phyloP scores from a whole-genome alignment of 2,888 invertebrate species.

The Hydriomena furcata region DNA sequence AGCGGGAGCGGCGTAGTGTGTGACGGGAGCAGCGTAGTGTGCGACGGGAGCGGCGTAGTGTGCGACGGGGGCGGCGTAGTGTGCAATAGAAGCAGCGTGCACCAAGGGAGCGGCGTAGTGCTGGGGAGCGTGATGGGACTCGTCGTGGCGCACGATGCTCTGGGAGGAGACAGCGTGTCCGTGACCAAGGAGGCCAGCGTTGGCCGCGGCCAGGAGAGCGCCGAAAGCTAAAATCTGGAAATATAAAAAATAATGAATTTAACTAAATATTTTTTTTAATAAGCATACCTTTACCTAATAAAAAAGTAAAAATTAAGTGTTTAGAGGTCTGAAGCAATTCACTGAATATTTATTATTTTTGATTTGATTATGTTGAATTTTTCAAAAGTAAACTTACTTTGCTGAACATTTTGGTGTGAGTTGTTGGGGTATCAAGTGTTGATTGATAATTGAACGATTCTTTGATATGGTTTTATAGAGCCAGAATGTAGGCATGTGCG shows the following conservation, averaged over 20 bases:
- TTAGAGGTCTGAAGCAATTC: no score
- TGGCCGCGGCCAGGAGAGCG: conserved; percentile 69
- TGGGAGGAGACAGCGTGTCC: conserved; percentile 65
- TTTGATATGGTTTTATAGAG: conserved; percentile 45
- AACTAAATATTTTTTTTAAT: no score
- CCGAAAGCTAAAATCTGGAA: conserved; percentile 68
- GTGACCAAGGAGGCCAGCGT: conserved; percentile 67
- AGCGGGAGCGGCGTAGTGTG: conserved; percentile 45
- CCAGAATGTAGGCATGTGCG: conserved; percentile 19
- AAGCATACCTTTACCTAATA: no score
- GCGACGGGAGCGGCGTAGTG: conserved; percentile 49
- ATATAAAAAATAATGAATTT: not conserved
- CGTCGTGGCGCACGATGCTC: conserved; percentile 63
- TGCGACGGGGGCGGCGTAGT: conserved; percentile 40
- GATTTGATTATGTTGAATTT: no score
- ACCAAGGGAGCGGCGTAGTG: conserved; percentile 37
- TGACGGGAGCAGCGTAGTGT: conserved; percentile 42
- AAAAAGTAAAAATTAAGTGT: no score
- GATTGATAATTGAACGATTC: conserved; percentile 53
- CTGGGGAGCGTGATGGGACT: conserved; percentile 56
- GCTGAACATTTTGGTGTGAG: conserved; percentile 61
- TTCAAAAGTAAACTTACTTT: conserved; percentile 63
- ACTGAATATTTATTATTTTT: conserved; percentile 1
- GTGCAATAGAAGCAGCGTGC: conserved; percentile 41
- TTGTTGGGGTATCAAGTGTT: conserved; percentile 47